A percentile compares a stretch with the other conserved stretches of the same genome.
Conservation (phyloP, 2,113 vertebrate species). For the Megaptera novaeangliae region DNA sequence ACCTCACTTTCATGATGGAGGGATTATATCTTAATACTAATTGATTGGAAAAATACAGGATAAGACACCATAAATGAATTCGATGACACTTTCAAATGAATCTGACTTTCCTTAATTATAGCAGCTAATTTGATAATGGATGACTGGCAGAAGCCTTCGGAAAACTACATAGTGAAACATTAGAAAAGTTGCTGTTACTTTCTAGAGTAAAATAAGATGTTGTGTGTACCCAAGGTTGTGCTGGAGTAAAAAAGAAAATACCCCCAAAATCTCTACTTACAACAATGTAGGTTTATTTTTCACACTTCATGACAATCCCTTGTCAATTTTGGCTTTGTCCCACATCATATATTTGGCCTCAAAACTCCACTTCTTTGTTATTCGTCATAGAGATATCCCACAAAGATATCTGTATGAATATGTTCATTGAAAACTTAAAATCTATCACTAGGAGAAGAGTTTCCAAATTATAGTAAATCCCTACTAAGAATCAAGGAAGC, state of each 20-base stretch:
- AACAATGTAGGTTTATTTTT: neutral
- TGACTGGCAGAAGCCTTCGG: neutral
- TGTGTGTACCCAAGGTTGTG: neutral
- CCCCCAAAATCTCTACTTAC: neutral
- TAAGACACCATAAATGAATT: neutral
- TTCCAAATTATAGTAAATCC: neutral
- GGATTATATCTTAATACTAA: constrained; percentile 2
- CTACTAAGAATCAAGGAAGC: neutral
- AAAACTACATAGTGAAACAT: neutral
- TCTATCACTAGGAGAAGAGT: neutral
- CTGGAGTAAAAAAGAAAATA: neutral
- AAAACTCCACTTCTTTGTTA: neutral
- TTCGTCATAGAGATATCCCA: neutral
- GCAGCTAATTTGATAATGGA: constrained; percentile 12
- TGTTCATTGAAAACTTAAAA: neutral
- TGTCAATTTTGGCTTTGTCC: neutral
- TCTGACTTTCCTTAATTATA: constrained; percentile 25
- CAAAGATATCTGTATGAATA: neutral
- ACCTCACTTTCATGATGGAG: neutral
- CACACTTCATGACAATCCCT: neutral
- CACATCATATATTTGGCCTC: neutral
- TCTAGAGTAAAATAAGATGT: neutral
- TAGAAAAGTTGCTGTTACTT: neutral
- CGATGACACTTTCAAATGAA: constrained; percentile 2
- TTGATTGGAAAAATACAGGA: neutral